Conservation (phyloP, 2,888 invertebrate genomes). For the Acrobasis consociella region DNA sequence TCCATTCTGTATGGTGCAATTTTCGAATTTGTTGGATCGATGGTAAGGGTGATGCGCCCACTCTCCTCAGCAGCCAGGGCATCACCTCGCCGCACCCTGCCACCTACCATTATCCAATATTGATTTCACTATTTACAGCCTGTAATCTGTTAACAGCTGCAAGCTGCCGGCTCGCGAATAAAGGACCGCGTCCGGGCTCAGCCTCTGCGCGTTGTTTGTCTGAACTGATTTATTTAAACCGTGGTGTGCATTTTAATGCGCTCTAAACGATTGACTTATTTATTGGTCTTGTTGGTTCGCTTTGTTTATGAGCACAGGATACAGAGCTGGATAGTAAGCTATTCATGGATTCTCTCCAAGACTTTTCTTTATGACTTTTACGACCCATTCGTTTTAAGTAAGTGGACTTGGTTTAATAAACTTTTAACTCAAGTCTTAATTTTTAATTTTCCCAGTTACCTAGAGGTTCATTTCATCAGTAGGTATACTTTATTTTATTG, state of each 20-base stretch:
- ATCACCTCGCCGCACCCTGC: slow-evolving; percentile 55
- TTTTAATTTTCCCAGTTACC: too few relatives aligned
- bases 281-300: slow-evolving; percentile 3
- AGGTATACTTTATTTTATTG: too few relatives aligned
- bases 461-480: too few relatives aligned
- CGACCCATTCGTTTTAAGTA: background rate
- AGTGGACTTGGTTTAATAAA: too few relatives aligned
- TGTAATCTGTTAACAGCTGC: slow-evolving; percentile 68
- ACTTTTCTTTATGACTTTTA: background rate
- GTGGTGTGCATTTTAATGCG: slow-evolving; percentile 15
- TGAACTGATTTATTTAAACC: slow-evolving; percentile 28
- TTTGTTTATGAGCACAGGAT: background rate
- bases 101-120: slow-evolving; percentile 74
- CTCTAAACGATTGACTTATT: slow-evolving; percentile 10
- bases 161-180: slow-evolving; percentile 47
- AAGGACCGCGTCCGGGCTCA: slow-evolving; percentile 32
- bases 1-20: slow-evolving; percentile 4
- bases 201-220: slow-evolving; percentile 25
- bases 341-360: background rate
- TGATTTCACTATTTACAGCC: slow-evolving; percentile 78
- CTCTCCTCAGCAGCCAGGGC: slow-evolving; percentile 39
- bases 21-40: slow-evolving; percentile 27
- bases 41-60: slow-evolving; percentile 60
- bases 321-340: background rate
- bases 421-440: too few relatives aligned